Evolutionary conservation across 1,140 invertebrate genomes (phyloP), one percentile per base, ranked within the genome.

Genomic region (Tetraneura akinire): DNA sequence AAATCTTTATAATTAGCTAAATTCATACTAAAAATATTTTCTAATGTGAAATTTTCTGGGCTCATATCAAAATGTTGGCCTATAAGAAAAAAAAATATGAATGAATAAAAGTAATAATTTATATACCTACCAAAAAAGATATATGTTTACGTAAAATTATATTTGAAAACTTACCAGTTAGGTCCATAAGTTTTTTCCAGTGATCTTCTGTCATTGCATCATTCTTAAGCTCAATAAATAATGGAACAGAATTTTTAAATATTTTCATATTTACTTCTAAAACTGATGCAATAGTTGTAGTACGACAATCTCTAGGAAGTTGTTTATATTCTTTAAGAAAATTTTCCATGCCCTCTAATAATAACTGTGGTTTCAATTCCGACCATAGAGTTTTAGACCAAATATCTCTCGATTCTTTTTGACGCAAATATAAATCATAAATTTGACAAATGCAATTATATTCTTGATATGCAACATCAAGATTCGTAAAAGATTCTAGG

Each of bases 11-110:
- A 94, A 81, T 92, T 89, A 83, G 94, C 91, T 76, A 96, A 85
- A 83, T 97, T 91, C 94, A 97, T 96, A 1, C 91, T 88, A 86
- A 97, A 97, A 89, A 97, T 92, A 83, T 96, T 95, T 81, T 93
- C 91, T 78, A 97, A 86, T 0, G 94, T 97, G 83, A 96, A 96
- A 80, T 91, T 89, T 5, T 94, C 91, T 1, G 93, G 90, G 3
- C 92, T 88, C 91, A 96, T 96, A 84, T 96, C 94, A 84, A 97
- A 96, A 81, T 85, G 82, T 62, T 91, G 87, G 85, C 92, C 92
- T 70, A 94, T 60, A 80, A 81, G 78, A 60, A n/a, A n/a, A n/a
- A n/a, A n/a, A n/a, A n/a, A n/a, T n/a, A n/a, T n/a, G n/a, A n/a
- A n/a, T n/a, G n/a, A n/a, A 21, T 37, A 37, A 76, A n/a, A 21